A percentile compares a stretch with the other conserved stretches of the same genome.
Evolutionary conservation across 2,113 vertebrate genomes (phyloP).

Genomic region (Sorex araneus): DNA sequence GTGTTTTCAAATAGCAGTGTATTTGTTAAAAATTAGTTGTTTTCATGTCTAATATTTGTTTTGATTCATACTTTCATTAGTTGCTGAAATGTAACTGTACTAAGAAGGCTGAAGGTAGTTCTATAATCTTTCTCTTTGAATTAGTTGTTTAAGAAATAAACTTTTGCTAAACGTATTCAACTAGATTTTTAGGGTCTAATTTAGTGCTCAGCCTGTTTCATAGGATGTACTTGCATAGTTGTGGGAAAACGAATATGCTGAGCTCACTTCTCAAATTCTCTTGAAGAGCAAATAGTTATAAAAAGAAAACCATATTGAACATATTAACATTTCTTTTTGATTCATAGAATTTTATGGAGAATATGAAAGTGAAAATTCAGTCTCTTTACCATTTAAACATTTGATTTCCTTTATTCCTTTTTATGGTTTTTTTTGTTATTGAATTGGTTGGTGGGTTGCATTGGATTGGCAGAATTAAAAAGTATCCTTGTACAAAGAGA

Average conservation of each 20-base stretch:
- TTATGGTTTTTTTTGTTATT: background rate
- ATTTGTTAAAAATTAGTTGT: conserved; percentile 34
- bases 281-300: conserved; percentile 57
- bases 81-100: background rate
- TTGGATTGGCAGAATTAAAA: background rate
- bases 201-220: conserved; percentile 48
- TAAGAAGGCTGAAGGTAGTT: background rate
- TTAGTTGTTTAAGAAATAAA: conserved; percentile 21
- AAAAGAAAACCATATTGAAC: conserved; percentile 55
- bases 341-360: conserved; percentile 29
- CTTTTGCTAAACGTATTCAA: conserved; percentile 48
- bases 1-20: conserved; percentile 23
- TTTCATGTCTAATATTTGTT: background rate
- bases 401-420: conserved; percentile 21
- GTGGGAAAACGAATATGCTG: conserved; percentile 45
- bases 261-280: conserved; percentile 39
- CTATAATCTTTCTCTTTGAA: background rate
- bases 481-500: background rate
- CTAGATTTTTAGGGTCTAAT: conserved; percentile 48
- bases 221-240: conserved; percentile 3
- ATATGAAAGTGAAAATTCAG: conserved; percentile 65
- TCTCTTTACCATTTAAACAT: background rate
- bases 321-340: conserved; percentile 53
- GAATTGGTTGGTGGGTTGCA: background rate
- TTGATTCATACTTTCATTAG: background rate